A percentile compares a stretch with the other conserved stretches of the same genome.
Conservation (phyloP, 1,140 invertebrate species). For the Leptinotarsa undecemlineata region DNA sequence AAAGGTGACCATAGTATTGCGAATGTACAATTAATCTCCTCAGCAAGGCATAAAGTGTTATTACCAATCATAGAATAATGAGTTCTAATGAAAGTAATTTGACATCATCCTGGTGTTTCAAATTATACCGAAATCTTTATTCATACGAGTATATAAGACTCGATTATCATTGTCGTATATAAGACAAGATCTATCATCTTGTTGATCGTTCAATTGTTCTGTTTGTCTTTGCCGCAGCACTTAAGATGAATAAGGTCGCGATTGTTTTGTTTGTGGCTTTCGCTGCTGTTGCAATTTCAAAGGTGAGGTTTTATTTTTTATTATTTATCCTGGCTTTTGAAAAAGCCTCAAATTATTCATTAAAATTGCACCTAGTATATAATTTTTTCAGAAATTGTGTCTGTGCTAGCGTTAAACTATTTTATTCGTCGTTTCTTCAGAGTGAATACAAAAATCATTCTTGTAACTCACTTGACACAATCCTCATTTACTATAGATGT, state of each 20-base stretch:
- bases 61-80: conserved; percentile 1
- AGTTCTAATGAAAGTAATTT: not conserved
- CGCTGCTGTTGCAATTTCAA: not conserved
- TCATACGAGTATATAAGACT: too few relatives aligned
- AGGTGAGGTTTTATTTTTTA: not conserved
- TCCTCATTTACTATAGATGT: too few relatives aligned
- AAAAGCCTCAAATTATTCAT: too few relatives aligned
- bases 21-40: not conserved
- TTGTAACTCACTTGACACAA: too few relatives aligned
- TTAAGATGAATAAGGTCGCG: not conserved
- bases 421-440: too few relatives aligned
- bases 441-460: too few relatives aligned
- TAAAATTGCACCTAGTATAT: too few relatives aligned
- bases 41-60: not conserved
- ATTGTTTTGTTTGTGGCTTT: not conserved
- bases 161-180: not conserved
- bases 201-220: not conserved
- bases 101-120: not conserved
- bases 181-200: not conserved
- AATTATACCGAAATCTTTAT: not conserved
- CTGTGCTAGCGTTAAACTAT: too few relatives aligned
- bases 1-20: not conserved
- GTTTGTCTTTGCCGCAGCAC: not conserved
- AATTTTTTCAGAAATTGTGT: too few relatives aligned
- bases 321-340: too few relatives aligned